Evolutionary conservation across 2,113 vertebrate genomes (phyloP).

Genomic region (Larimichthys polyactis): DNA sequence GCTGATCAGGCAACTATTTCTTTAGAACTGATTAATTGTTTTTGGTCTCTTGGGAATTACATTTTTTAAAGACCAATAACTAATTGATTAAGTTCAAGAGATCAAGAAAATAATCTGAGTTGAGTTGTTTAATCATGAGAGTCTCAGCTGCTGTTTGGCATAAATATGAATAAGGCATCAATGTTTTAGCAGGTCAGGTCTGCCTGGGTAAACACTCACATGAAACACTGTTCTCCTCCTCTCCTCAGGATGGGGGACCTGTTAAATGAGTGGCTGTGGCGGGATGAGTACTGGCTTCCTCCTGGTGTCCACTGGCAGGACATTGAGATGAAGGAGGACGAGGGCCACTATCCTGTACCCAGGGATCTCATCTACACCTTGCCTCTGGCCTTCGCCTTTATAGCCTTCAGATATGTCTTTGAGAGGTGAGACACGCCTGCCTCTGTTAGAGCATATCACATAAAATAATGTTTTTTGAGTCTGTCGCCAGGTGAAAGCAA

Average conservation of each 20-base stretch:
- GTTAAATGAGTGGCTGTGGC: conserved; percentile 90
- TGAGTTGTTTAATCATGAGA: neutral
- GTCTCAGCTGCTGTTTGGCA: conserved; percentile 9
- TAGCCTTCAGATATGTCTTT: conserved; percentile 85
- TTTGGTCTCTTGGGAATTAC: neutral
- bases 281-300: conserved; percentile 90
- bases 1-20: neutral
- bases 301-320: conserved; percentile 88
- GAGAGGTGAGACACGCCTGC: conserved; percentile 87
- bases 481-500: neutral
- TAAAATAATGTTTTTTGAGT: neutral
- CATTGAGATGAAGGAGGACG: conserved; percentile 80
- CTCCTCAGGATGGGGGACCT: conserved; percentile 85
- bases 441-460: neutral
- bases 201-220: neutral
- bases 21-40: neutral
- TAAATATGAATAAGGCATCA: conserved; percentile 53
- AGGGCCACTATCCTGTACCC: conserved; percentile 84
- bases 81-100: neutral
- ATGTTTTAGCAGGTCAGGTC: conserved; percentile 41
- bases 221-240: neutral
- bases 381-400: conserved; percentile 86
- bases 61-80: neutral
- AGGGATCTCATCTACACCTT: conserved; percentile 85
- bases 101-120: neutral